Conservation (phyloP, 2,888 invertebrate genomes). For the Argyresthia albistria region DNA sequence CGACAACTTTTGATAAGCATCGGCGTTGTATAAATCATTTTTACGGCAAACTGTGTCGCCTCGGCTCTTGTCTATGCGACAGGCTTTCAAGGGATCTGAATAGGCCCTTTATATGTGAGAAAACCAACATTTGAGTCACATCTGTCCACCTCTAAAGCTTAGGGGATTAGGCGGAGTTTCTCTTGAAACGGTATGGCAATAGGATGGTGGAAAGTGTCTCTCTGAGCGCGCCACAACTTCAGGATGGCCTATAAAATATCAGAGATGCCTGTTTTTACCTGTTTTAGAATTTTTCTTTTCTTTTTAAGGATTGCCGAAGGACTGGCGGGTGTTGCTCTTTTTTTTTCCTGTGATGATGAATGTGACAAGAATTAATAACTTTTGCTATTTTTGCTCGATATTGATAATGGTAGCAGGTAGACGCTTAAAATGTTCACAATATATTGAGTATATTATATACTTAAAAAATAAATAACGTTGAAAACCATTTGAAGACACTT, state of each 20-base stretch:
- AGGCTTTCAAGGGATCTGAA: constrained; percentile 57
- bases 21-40: constrained; percentile 60
- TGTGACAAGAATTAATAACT: constrained; percentile 7
- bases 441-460: too few relatives aligned
- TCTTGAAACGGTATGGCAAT: constrained; percentile 6
- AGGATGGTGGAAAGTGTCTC: constrained; percentile 8
- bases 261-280: constrained; percentile 19
- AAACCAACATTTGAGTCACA: constrained; percentile 12
- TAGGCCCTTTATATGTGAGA: constrained; percentile 50
- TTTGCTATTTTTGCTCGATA: too few relatives aligned
- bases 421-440: too few relatives aligned
- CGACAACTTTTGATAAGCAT: constrained; percentile 53
- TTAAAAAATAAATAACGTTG: too few relatives aligned
- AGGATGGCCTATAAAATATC: constrained; percentile 55
- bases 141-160: background rate
- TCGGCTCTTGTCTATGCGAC: constrained; percentile 49
- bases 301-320: too few relatives aligned
- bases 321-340: too few relatives aligned
- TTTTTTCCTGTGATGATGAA: constrained; percentile 13
- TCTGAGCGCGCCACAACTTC: constrained; percentile 41
- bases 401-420: too few relatives aligned
- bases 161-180: constrained; percentile 22
- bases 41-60: constrained; percentile 37
- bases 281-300: background rate
- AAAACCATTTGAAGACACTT: too few relatives aligned